These are phyloP conservation scores for Calephelis virginiensis DNA, from an alignment of 1,140 invertebrate species.

Conservation along the genomic window DNA sequence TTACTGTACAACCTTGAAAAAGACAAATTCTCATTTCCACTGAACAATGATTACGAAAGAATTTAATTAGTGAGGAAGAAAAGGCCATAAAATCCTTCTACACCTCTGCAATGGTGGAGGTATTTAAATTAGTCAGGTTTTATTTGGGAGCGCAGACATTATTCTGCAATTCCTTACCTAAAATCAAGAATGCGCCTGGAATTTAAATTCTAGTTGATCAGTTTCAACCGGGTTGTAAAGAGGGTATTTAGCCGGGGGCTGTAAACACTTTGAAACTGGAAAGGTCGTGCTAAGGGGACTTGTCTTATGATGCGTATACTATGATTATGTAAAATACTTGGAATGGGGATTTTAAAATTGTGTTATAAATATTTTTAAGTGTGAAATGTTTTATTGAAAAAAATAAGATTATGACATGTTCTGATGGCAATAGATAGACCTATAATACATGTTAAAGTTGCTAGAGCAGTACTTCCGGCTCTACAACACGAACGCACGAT, in stretches of 20 bases:
- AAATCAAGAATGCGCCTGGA: constrained; percentile 3
- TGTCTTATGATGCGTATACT: constrained; percentile 10
- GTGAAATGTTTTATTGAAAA: too few species aligned
- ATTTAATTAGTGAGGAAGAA: constrained; percentile 7
- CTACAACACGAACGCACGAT: too few species aligned
- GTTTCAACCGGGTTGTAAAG: constrained; percentile 2
- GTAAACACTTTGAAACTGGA: constrained; percentile 22
- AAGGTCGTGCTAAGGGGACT: constrained; percentile 25
- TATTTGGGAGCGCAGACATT: background rate
- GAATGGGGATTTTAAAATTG: background rate
- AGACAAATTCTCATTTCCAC: too few species aligned
- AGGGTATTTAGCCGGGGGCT: constrained; percentile 16
- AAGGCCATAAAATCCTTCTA: constrained; percentile 12
- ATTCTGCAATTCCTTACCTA: background rate
- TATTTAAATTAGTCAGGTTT: constrained; percentile 10
- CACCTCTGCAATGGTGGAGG: constrained; percentile 6
- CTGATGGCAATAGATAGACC: too few species aligned
- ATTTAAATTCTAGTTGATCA: constrained; percentile 8
- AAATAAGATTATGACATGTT: too few species aligned
- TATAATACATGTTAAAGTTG: too few species aligned
- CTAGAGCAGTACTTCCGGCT: too few species aligned
- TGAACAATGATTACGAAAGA: background rate
- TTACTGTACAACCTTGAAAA: too few species aligned
- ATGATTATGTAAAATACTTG: background rate
- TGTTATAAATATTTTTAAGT: too few species aligned